Conservation (phyloP, 1,140 invertebrate genomes). For the Venustaconcha ellipsiformis region DNA sequence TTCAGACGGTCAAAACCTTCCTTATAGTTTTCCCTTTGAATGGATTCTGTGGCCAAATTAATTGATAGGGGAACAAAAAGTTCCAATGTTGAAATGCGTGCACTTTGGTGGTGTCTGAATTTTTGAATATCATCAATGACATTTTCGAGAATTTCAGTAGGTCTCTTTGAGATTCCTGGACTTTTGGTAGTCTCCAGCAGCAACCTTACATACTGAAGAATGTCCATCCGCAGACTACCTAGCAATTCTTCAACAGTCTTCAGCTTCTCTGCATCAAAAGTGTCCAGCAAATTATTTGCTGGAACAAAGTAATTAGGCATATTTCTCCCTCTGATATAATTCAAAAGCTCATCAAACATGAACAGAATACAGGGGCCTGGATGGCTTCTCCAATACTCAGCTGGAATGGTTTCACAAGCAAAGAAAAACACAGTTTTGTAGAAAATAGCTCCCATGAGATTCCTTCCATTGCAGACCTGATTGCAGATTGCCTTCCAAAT, state of each 20-base stretch:
- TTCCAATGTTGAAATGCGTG: conserved; percentile 3
- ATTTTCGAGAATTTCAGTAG: background rate
- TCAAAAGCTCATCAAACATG: conserved; percentile 12
- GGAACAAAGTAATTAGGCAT: conserved; percentile 20
- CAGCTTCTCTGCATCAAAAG: conserved; percentile 1
- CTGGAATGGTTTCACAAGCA: conserved; percentile 18
- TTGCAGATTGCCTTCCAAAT: conserved; percentile 4
- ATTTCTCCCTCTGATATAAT: background rate
- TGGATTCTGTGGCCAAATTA: conserved; percentile 3
- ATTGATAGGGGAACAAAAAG: conserved; percentile 18
- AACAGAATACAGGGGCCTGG: conserved; percentile 6
- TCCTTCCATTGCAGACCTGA: background rate
- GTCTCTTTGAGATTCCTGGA: background rate
- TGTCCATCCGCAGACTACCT: background rate
- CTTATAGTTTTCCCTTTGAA: background rate
- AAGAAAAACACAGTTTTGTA: conserved; percentile 14
- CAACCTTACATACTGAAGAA: conserved; percentile 3
- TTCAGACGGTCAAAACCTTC: conserved; percentile 7
- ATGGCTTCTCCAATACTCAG: conserved; percentile 10
- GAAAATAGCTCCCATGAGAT: background rate
- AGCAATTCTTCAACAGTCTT: conserved; percentile 2
- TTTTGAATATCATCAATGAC: conserved; percentile 3
- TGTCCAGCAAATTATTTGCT: conserved; percentile 17
- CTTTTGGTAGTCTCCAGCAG: background rate
- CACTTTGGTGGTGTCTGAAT: background rate